phyloP scores from a whole-genome alignment of 2,113 vertebrate genomes.

The Oryzias celebensis region DNA sequence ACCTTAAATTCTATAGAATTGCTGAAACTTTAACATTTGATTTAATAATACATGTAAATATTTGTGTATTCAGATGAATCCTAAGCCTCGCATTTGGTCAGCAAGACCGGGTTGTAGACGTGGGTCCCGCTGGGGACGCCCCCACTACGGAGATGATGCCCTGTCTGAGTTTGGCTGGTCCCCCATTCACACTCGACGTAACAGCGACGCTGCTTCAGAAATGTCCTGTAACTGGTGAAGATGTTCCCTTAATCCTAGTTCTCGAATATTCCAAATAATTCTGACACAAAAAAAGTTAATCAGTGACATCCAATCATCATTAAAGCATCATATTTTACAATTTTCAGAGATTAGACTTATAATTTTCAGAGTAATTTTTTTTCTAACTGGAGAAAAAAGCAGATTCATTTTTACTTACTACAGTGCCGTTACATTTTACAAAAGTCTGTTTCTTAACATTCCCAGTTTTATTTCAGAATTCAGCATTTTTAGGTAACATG shows the following conservation, averaged over 20 bases:
- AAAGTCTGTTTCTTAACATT: no score
- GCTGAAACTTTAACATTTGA: neutral
- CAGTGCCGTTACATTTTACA: no score
- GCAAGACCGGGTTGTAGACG: slow-evolving; percentile 62
- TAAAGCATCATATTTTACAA: no score
- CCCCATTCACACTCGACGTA: slow-evolving; percentile 69
- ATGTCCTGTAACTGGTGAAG: slow-evolving; percentile 82
- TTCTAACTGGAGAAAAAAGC: no score
- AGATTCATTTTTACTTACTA: no score
- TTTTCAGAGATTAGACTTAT: no score
- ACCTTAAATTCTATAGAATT: no score
- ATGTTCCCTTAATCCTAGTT: neutral
- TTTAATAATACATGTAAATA: neutral
- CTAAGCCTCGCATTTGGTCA: slow-evolving; percentile 72
- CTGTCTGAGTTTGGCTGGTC: slow-evolving; percentile 79
- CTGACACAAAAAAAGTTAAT: no score
- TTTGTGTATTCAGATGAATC: slow-evolving; percentile 72
- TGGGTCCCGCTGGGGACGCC: slow-evolving; percentile 36
- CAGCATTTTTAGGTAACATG: no score
- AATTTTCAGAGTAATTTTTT: no score
- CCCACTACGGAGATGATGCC: slow-evolving; percentile 61
- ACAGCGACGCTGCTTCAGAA: slow-evolving; percentile 81
- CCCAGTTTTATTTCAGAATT: no score
- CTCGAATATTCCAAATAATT: neutral
- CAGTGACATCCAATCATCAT: no score